Evolutionary conservation across 2,113 vertebrate genomes (phyloP).

Genomic region (Hemiprocne comata): DNA sequence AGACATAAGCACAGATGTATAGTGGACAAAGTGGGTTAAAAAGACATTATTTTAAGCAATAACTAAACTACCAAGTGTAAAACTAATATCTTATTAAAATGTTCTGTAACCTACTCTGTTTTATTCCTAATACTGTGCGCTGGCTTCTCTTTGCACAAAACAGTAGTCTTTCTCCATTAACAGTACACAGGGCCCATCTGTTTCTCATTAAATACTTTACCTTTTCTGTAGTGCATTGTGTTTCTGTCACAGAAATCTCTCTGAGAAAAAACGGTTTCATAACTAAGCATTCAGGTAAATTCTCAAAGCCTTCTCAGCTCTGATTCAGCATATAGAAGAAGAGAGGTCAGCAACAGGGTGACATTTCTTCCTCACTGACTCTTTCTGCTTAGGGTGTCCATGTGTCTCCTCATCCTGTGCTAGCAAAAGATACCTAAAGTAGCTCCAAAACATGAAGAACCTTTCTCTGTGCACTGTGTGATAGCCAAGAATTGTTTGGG

Average conservation of each 20-base stretch:
- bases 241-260: neutral
- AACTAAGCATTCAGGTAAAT: neutral
- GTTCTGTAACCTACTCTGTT: neutral
- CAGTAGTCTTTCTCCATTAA: constrained; percentile 43
- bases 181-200: constrained; percentile 34
- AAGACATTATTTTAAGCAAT: neutral
- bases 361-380: neutral
- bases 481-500: neutral
- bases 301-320: neutral
- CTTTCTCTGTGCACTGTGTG: neutral
- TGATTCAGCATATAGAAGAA: neutral
- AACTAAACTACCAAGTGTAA: neutral
- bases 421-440: neutral
- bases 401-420: accelerated
- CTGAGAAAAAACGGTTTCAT: neutral
- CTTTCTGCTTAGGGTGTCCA: neutral
- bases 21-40: neutral
- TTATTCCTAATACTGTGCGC: neutral
- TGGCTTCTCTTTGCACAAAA: constrained; percentile 42
- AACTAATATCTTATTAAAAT: constrained; percentile 21
- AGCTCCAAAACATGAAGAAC: neutral
- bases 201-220: constrained; percentile 49
- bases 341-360: neutral
- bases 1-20: neutral
- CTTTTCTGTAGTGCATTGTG: neutral